Evolutionary conservation across 2,888 invertebrate species (phyloP), one percentile per base, ranked within the genome.

Genomic region (Hypercompe scribonia): DNA sequence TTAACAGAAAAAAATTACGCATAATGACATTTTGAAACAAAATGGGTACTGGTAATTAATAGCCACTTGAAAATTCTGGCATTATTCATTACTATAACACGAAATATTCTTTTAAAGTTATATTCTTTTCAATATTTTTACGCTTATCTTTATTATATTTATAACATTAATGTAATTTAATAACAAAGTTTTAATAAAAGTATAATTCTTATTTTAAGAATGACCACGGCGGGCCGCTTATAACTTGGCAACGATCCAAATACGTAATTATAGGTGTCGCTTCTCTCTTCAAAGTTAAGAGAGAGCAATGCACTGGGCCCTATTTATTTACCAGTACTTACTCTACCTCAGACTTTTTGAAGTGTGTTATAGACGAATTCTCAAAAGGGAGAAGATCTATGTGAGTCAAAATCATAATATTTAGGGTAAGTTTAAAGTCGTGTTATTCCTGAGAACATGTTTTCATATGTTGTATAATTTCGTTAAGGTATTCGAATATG

Each of bases 241-340:
- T 69, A 18, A 39, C 68, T 39, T 69, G 68, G 68, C 18, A 31
- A 28, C 36, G 61, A 4, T 1, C 5, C 28, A 31, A 24, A 69
- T 13, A 11, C 11, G 61, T 21, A 42, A 3, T 69, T 18, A 69
- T 69, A 3, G 68, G 68, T 4, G 68, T 69, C 31, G 61, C 68
- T 13, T 69, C 68, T 21, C 61, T 69, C n/a, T 69, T 69, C 21
- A 69, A 28, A 69, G 36, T 69, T 15, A 36, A 61, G 3, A 39
- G 24, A 1, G 24, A 36, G 0, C 1, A 39, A 24, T 69, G 68
- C 39, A 5, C 10, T 39, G 68, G 68, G 5, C 68, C 68, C 36
- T 69, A 10, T 69, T 42, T 69, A 39, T 69, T 61, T 61, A 69
- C 68, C 81, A 21, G 88, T 85, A 0, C 81, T 79, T 68, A 72